Conservation (phyloP, 2,888 invertebrate genomes). For the Apamea epomidion region DNA sequence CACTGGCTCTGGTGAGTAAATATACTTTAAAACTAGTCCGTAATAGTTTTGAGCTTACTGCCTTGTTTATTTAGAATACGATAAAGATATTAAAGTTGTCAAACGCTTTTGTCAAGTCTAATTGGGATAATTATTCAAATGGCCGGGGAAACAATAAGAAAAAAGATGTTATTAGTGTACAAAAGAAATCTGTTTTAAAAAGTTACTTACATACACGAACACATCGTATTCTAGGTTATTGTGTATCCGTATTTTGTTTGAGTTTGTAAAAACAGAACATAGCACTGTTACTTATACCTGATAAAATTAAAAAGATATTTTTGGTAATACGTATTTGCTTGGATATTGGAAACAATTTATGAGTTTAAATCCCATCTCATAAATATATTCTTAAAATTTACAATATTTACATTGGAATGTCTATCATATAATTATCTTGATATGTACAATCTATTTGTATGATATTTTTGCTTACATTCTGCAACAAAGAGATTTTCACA, state of each 20-base stretch:
- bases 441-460: conserved; percentile 33
- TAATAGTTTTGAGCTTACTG: conserved; percentile 8
- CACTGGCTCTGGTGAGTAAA: neutral
- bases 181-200: neutral
- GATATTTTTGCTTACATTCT: neutral
- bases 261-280: neutral
- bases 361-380: neutral
- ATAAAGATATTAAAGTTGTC: neutral
- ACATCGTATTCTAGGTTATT: neutral
- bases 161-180: neutral
- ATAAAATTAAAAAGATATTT: conserved; percentile 16
- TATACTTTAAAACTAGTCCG: neutral
- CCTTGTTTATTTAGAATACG: neutral
- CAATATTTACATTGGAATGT: conserved; percentile 60
- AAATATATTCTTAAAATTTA: conserved; percentile 8
- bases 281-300: neutral
- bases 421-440: conserved; percentile 30
- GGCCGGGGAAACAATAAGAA: neutral
- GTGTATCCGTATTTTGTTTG: conserved; percentile 20
- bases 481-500: conserved; percentile 10
- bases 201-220: neutral
- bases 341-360: neutral
- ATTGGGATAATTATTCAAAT: neutral
- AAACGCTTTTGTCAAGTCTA: conserved; percentile 1
- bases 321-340: conserved; percentile 30